Conservation (phyloP, 2,888 invertebrate genomes). For the Hypena proboscidalis region DNA sequence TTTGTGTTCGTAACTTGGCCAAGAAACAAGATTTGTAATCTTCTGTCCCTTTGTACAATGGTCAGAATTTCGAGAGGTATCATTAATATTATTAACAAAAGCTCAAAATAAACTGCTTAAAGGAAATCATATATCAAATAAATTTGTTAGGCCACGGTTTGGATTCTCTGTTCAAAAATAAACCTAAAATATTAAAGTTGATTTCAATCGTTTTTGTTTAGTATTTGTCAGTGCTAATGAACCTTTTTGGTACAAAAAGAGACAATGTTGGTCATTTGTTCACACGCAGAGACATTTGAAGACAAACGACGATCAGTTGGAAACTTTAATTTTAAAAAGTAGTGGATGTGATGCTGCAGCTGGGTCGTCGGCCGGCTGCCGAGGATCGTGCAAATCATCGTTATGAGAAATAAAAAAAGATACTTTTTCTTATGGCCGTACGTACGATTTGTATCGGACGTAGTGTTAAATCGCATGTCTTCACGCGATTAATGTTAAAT, state of each 20-base stretch:
- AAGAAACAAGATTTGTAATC: constrained; percentile 26
- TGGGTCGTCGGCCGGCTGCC: constrained; percentile 62
- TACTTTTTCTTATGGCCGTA: constrained; percentile 45
- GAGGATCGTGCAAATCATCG: constrained; percentile 64
- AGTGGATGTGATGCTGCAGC: constrained; percentile 52
- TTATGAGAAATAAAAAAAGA: constrained; percentile 49
- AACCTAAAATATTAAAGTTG: constrained; percentile 23
- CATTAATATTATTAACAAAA: constrained; percentile 37
- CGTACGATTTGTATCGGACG: constrained; percentile 53
- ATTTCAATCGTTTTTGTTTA: constrained; percentile 26
- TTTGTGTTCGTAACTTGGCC: constrained; percentile 22
- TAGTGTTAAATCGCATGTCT: constrained; percentile 58
- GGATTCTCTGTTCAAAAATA: constrained; percentile 7
- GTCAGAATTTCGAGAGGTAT: constrained; percentile 11
- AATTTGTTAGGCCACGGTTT: constrained; percentile 9
- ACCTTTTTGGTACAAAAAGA: constrained; percentile 34
- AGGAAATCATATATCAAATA: constrained; percentile 23
- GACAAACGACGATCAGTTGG: constrained; percentile 63
- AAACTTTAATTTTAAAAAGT: constrained; percentile 74
- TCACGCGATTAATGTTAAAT: constrained; percentile 57
- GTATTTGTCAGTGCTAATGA: constrained; percentile 40
- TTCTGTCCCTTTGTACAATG: constrained; percentile 20
- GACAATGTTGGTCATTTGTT: constrained; percentile 42
- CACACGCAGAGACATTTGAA: constrained; percentile 42
- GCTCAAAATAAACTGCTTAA: constrained; percentile 22